Evolutionary conservation across 2,888 invertebrate genomes (phyloP).

Genomic region (Boloria euphrosyne): DNA sequence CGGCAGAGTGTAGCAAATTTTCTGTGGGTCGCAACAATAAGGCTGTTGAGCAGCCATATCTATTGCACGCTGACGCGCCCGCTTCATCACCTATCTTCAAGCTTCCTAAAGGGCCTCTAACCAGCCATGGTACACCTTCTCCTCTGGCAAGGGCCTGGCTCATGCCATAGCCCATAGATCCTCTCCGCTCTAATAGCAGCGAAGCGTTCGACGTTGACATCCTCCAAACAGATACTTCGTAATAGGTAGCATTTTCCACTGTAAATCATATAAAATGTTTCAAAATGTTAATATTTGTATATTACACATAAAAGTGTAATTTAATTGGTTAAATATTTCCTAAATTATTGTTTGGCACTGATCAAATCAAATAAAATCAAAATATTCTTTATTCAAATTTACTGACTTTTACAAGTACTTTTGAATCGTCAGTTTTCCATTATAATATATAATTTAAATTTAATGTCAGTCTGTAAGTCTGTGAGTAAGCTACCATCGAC

Average conservation of each 20-base stretch:
- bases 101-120: slow-evolving; percentile 60
- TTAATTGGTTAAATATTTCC: too few relatives aligned
- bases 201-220: slow-evolving; percentile 72
- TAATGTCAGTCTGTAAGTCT: too few relatives aligned
- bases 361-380: too few relatives aligned
- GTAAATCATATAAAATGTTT: slow-evolving; percentile 23
- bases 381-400: too few relatives aligned
- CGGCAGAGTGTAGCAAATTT: slow-evolving; percentile 60
- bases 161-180: slow-evolving; percentile 67
- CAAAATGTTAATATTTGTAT: neutral
- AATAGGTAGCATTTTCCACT: slow-evolving; percentile 78
- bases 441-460: too few relatives aligned
- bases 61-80: slow-evolving; percentile 71
- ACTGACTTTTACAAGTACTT: too few relatives aligned
- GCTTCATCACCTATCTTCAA: slow-evolving; percentile 68
- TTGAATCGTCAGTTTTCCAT: too few relatives aligned
- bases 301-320: too few relatives aligned
- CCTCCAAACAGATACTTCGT: slow-evolving; percentile 74
- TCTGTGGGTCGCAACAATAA: slow-evolving; percentile 68
- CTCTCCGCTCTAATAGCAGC: slow-evolving; percentile 62
- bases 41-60: slow-evolving; percentile 71
- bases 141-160: slow-evolving; percentile 62
- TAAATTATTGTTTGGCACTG: too few relatives aligned
- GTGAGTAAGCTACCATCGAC: too few relatives aligned
- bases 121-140: slow-evolving; percentile 54